These are phyloP conservation scores for Spermophilus dauricus DNA, from an alignment of 2,113 vertebrate genomes.

Conservation along the genomic window DNA sequence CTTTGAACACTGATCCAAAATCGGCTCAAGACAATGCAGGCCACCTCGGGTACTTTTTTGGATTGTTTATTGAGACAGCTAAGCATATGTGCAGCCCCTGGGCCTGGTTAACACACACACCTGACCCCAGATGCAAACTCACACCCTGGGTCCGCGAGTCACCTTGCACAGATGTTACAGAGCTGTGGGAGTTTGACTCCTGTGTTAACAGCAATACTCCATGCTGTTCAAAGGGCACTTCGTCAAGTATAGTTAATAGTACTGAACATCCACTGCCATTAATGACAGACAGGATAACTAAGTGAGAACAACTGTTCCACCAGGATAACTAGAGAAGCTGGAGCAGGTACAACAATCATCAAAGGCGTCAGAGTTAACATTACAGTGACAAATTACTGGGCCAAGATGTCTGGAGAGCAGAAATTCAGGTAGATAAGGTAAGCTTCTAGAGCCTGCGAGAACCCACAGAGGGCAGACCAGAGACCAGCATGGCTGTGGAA, in stretches of 20 bases:
- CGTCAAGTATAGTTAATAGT: neutral
- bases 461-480: neutral
- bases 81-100: neutral
- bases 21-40: neutral
- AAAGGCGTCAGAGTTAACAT: neutral
- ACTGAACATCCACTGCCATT: no score
- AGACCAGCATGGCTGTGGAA: neutral
- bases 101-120: neutral
- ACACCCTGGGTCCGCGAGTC: neutral
- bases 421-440: neutral
- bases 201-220: neutral
- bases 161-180: neutral
- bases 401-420: neutral
- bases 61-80: slow-evolving; percentile 59
- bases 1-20: neutral
- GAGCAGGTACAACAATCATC: neutral
- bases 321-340: neutral
- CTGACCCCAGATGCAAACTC: neutral
- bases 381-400: neutral
- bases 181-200: neutral
- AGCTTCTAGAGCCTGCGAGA: neutral
- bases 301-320: neutral
- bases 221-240: neutral
- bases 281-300: neutral
- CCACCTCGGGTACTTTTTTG: slow-evolving; percentile 10